A percentile compares a stretch with the other conserved stretches of the same genome.
phyloP scores from a whole-genome alignment of 2,888 invertebrate genomes.

The Baccha elongata region DNA sequence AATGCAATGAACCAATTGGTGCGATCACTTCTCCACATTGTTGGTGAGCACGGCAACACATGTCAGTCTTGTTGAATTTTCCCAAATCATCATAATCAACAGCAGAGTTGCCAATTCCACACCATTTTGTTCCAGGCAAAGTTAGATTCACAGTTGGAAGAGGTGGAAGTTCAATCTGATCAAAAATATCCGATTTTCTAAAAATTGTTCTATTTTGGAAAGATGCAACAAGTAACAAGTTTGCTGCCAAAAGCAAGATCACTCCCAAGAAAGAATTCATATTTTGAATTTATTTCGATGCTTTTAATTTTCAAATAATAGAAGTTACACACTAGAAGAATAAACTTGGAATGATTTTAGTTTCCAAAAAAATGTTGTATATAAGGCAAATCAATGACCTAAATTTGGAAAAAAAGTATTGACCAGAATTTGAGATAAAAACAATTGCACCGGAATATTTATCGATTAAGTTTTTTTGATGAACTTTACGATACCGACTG shows the following conservation, averaged over 20 bases:
- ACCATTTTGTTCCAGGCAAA: constrained; percentile 92
- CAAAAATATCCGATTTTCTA: neutral
- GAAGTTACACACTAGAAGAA: too few relatives aligned
- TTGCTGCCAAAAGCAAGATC: neutral
- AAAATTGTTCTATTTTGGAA: neutral
- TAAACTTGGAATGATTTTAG: neutral
- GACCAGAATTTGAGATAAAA: neutral
- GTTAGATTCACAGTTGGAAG: neutral
- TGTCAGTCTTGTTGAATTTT: constrained; percentile 84
- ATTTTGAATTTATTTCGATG: neutral
- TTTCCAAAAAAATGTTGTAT: neutral
- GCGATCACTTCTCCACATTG: constrained; percentile 78
- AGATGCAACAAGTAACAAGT: constrained; percentile 7
- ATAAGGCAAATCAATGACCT: neutral
- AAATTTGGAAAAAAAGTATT: neutral
- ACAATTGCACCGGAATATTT: neutral
- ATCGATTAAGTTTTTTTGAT: neutral
- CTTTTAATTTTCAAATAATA: too few relatives aligned
- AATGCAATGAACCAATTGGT: constrained; percentile 74
- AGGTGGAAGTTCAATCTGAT: neutral
- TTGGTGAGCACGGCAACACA: constrained; percentile 93
- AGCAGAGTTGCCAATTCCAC: constrained; percentile 93
- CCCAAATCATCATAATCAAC: constrained; percentile 88
- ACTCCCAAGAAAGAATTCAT: constrained; percentile 6
- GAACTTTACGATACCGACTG: neutral